Evolutionary conservation across 1,140 invertebrate species (phyloP), one percentile per base, ranked within the genome.

Genomic region (Panagrolaimus sp.): DNA sequence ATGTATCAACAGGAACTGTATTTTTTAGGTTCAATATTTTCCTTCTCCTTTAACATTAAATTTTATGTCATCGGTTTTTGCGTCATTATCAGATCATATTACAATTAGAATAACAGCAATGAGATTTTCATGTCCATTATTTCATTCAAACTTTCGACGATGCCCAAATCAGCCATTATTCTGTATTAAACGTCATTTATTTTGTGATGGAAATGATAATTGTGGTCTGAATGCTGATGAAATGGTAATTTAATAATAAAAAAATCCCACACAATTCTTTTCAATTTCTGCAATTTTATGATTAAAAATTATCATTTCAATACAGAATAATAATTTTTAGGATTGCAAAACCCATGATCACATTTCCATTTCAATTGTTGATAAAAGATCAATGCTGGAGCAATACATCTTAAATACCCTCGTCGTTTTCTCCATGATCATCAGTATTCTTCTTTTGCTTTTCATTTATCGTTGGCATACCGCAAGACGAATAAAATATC

Each of bases 81-180:
- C 63, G 4, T 21, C 66, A 12, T 21, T 73, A 7, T 47, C 26
- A 15, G 43, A 43, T 14, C 45, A 44, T 46, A 43, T 76, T 17
- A 45, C n/a, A 15, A 43, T 73, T 21, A 48, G 38, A 63, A 48
- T 72, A 48, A 71, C 72, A 15, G 72, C 73, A 26, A 74, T 73
- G 32, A 70, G 72, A n/a, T 64, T 73, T 43, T 58, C 73, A 15
- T 73, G 72, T 76, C 44, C 73, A 28, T 43, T 45, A 43, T 71
- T 44, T 28, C 32, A 73, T 66, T 17, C 55, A 21, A 21, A n/a
- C 1, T 73, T 70, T 48, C 64, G 67, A 12, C 68, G 48, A 63
- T 73, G 72, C 64, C 72, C 72, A 24, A 73, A 73, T 63, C 73
- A 75, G n/a, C 74, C 45, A 43, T 43, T 75, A 17, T 67, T 73